A percentile compares a stretch with the other conserved stretches of the same genome.
Evolutionary conservation across 2,797 vertebrate genomes (phyloP).

Genomic region (Bucorvus abyssinicus): DNA sequence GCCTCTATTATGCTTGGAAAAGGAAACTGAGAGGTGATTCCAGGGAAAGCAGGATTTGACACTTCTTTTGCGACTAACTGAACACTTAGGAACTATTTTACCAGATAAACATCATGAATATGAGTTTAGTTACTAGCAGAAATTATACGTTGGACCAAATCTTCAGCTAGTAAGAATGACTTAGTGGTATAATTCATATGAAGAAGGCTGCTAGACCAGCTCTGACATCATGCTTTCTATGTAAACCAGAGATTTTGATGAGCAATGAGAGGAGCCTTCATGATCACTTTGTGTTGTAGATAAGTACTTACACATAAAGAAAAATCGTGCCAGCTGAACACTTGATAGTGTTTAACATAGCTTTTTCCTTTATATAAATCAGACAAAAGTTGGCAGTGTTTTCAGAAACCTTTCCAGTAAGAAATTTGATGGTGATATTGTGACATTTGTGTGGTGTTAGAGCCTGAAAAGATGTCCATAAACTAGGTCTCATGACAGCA

Average conservation of each 20-base stretch:
- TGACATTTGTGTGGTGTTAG: neutral
- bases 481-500: neutral
- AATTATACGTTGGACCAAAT: neutral
- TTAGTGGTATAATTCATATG: neutral
- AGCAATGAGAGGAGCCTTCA: neutral
- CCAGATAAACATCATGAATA: neutral
- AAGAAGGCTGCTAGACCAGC: neutral
- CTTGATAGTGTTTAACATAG: neutral
- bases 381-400: neutral
- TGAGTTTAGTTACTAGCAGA: neutral
- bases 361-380: neutral
- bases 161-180: neutral
- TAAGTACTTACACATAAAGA: neutral
- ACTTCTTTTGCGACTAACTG: neutral
- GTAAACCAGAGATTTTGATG: neutral
- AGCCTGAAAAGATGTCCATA: neutral
- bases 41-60: neutral
- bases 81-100: neutral
- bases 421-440: neutral
- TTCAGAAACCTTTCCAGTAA: neutral
- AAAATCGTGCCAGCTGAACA: neutral
- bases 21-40: neutral
- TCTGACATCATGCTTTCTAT: neutral
- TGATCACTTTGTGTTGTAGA: neutral
- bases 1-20: neutral